Conservation (phyloP, 2,113 vertebrate genomes). For the Phycodurus eques region DNA sequence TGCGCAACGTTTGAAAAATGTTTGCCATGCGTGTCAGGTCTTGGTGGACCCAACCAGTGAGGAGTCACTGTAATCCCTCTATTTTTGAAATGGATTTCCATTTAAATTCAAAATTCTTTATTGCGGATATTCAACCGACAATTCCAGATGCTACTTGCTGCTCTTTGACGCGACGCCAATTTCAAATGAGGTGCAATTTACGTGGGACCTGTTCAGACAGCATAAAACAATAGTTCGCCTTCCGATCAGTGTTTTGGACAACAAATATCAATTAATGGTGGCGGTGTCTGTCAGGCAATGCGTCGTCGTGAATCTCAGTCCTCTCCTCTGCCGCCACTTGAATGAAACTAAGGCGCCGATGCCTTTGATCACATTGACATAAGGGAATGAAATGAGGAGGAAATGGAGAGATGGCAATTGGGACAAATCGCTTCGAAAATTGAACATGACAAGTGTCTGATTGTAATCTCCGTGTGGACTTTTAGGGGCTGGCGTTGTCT, state of each 20-base stretch:
- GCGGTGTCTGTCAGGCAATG: constrained; percentile 27
- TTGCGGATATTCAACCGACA: no score
- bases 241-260: constrained; percentile 16
- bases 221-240: neutral
- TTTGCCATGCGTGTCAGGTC: no score
- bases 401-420: constrained; percentile 68
- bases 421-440: constrained; percentile 69
- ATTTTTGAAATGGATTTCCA: no score
- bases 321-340: constrained; percentile 24
- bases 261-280: constrained; percentile 27
- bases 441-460: constrained; percentile 73
- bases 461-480: constrained; percentile 70
- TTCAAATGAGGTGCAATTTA: no score
- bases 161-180: no score
- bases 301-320: constrained; percentile 51
- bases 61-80: no score
- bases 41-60: no score
- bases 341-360: constrained; percentile 34
- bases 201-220: neutral
- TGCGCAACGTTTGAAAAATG: no score
- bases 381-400: constrained; percentile 67
- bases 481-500: constrained; percentile 50
- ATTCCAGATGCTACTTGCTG: no score
- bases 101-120: no score
- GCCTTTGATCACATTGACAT: constrained; percentile 64